Conservation (phyloP, 2,113 vertebrate species). For the Ammospiza nelsoni region DNA sequence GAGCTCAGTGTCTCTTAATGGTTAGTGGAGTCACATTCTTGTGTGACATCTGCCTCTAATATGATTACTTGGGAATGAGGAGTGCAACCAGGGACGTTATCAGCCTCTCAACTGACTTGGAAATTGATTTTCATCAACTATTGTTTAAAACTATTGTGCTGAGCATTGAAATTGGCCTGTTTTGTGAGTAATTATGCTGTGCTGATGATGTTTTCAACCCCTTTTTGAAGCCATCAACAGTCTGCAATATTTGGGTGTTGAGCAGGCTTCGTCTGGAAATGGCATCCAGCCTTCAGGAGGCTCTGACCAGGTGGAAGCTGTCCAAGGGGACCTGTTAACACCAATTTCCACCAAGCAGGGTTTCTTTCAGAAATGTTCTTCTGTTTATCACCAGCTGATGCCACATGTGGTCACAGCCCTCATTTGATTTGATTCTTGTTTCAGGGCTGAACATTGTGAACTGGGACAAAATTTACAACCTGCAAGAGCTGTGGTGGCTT, state of each 20-base stretch:
- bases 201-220: slow-evolving; percentile 13
- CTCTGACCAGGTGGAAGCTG: background rate
- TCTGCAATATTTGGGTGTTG: background rate
- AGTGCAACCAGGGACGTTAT: background rate
- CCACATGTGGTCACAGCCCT: background rate
- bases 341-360: background rate
- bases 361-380: background rate
- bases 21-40: slow-evolving; percentile 1
- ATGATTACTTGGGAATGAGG: slow-evolving; percentile 9
- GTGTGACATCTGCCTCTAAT: slow-evolving; percentile 23
- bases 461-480: background rate
- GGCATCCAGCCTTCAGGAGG: background rate
- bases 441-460: fast-evolving
- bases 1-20: background rate
- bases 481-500: background rate
- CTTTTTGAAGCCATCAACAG: slow-evolving; percentile 38
- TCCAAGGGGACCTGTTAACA: background rate
- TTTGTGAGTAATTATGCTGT: background rate
- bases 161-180: background rate
- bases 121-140: slow-evolving; percentile 42
- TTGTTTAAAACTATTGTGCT: slow-evolving; percentile 41
- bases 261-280: slow-evolving; percentile 2
- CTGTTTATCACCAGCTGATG: background rate
- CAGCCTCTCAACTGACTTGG: background rate
- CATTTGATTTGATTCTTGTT: background rate